Evolutionary conservation across 2,888 invertebrate species (phyloP).

Genomic region (Amorpha juglandis): DNA sequence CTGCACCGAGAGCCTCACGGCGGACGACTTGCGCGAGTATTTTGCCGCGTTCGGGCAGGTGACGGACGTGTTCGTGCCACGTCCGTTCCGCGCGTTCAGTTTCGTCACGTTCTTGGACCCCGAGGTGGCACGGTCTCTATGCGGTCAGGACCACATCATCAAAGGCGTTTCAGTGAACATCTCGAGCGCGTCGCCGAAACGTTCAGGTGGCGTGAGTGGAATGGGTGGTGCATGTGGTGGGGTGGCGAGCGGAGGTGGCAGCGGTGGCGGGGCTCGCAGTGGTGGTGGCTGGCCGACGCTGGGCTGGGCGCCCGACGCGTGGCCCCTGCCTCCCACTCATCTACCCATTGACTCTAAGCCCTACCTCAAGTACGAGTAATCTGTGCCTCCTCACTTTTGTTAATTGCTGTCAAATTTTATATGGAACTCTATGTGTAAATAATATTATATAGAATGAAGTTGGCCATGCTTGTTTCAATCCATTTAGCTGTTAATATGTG

Average conservation of each 20-base stretch:
- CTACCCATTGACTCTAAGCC: slow-evolving; percentile 66
- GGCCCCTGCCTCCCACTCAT: slow-evolving; percentile 49
- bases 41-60: slow-evolving; percentile 92
- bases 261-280: slow-evolving; percentile 42
- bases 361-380: slow-evolving; percentile 80
- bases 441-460: slow-evolving; percentile 58
- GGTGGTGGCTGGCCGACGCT: slow-evolving; percentile 33
- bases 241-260: slow-evolving; percentile 67
- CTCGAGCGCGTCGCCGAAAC: slow-evolving; percentile 93
- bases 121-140: slow-evolving; percentile 90
- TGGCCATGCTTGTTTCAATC: slow-evolving; percentile 35
- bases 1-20: slow-evolving; percentile 91
- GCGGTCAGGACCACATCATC: slow-evolving; percentile 93
- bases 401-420: slow-evolving; percentile 77
- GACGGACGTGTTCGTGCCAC: slow-evolving; percentile 93
- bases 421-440: slow-evolving; percentile 73
- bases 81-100: slow-evolving; percentile 92
- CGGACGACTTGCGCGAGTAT: slow-evolving; percentile 91
- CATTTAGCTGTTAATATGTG: neutral
- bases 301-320: slow-evolving; percentile 54
- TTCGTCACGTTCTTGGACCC: slow-evolving; percentile 94
- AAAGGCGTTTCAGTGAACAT: slow-evolving; percentile 94
- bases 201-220: slow-evolving; percentile 70
- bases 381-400: slow-evolving; percentile 49
- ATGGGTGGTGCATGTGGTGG: slow-evolving; percentile 32